Evolutionary conservation across 2,113 vertebrate genomes (phyloP).

Genomic region (Crocuta crocuta): DNA sequence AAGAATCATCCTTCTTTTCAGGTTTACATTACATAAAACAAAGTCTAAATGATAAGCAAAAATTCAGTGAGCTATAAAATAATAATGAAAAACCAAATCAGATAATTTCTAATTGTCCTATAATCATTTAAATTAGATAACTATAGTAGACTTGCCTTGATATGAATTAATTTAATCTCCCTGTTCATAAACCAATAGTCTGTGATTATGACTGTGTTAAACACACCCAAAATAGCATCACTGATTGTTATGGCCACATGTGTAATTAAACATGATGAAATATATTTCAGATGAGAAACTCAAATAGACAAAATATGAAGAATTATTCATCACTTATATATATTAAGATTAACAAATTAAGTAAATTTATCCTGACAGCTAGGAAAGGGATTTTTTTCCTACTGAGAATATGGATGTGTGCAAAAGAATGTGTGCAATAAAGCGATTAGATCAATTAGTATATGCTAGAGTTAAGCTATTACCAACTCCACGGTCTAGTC

Average conservation of each 20-base stretch:
- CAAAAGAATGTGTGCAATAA: constrained; percentile 74
- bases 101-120: constrained; percentile 58
- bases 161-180: constrained; percentile 68
- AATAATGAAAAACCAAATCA: constrained; percentile 69
- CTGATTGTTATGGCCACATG: constrained; percentile 38
- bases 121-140: constrained; percentile 54
- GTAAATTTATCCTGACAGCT: constrained; percentile 69
- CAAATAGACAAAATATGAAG: constrained; percentile 67
- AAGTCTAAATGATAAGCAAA: constrained; percentile 64
- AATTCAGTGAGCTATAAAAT: constrained; percentile 61
- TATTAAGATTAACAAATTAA: constrained; percentile 68
- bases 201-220: constrained; percentile 67
- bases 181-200: constrained; percentile 65
- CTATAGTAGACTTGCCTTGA: constrained; percentile 58
- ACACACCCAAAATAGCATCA: constrained; percentile 37
- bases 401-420: constrained; percentile 75
- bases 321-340: constrained; percentile 53
- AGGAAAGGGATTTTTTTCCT: constrained; percentile 52
- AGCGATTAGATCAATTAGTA: constrained; percentile 80
- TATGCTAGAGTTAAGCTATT: constrained; percentile 81
- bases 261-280: constrained; percentile 72
- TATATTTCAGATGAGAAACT: constrained; percentile 58
- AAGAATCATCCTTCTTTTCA: constrained; percentile 68
- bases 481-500: constrained; percentile 45
- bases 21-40: constrained; percentile 64